Base-by-base conservation (phyloP, 2,797 vertebrate species). In the Atherinosoma microstoma region DNA sequence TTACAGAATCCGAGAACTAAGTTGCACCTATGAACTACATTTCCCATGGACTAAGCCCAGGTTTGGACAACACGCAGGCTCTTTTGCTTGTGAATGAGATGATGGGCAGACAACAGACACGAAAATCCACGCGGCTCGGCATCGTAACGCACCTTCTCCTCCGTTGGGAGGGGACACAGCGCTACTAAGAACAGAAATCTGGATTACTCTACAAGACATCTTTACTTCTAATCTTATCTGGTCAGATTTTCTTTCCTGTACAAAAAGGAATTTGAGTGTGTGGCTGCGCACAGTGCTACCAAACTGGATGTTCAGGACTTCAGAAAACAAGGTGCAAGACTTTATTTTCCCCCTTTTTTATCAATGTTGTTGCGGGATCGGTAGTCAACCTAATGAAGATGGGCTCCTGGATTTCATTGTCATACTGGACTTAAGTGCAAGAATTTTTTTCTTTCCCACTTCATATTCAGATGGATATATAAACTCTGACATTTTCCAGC, bases 171-270 rank as follows among this genome's bases (percentile, higher is more conserved):
- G 73, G 78, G 49, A 27, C 70, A 53, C 35, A 51, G n/a, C n/a
- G 32, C 72, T 56, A 3, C 72, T 49, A 4, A 32, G 9, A 76
- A 54, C 47, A 80, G 77, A 51, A 79, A 64, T 65, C 76, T 88
- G 92, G 93, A 93, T 93, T 93, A 91, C 70, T 70, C 63, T 70
- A 30, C 70, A 53, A 73, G 67, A 73, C 66, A 34, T 54, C 45
- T 66, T 77, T 45, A 58, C 61, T 72, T 29, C 12, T 82, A 32
- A 71, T 61, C 60, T 76, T 30, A 30, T 30, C 7, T 29, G 58
- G 29, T 49, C 57, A 68, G 13, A 67, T 78, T 81, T 73, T 38
- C 58, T n/a, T 60, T 27, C 16, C 20, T 75, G 59, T 59, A 35
- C 56, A 36, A 67, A 27, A 72, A 83, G 81, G 83, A 84, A 76